Evolutionary conservation across 2,113 vertebrate species (phyloP).

Genomic region (Chascanopsetta lugubris): DNA sequence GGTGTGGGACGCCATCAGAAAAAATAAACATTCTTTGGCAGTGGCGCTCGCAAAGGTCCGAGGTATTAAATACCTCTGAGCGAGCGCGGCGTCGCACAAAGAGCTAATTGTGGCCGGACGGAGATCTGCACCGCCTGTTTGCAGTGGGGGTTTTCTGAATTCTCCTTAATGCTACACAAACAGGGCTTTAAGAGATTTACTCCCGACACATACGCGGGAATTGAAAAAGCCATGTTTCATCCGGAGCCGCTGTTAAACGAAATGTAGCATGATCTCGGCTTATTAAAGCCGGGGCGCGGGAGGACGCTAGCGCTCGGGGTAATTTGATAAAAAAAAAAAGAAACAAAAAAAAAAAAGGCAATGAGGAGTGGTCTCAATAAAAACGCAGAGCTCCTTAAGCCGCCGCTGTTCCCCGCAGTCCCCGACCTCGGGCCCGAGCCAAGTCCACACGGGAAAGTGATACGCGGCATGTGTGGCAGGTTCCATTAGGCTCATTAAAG

Average conservation of each 20-base stretch:
- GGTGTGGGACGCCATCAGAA: constrained; percentile 7
- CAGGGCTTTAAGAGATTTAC: constrained; percentile 76
- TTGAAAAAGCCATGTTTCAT: constrained; percentile 76
- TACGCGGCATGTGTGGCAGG: constrained; percentile 64
- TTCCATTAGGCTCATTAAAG: constrained; percentile 76
- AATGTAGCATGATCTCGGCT: constrained; percentile 56
- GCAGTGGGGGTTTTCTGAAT: constrained; percentile 57
- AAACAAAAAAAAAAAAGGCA: too few relatives aligned
- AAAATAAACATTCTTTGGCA: constrained; percentile 23
- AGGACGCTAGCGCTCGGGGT: constrained; percentile 46
- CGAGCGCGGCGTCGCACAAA: constrained; percentile 68
- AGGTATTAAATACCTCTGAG: constrained; percentile 65
- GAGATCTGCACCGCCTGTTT: constrained; percentile 61
- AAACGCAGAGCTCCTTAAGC: constrained; percentile 58
- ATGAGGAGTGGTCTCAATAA: constrained; percentile 44
- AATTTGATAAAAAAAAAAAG: constrained; percentile 78
- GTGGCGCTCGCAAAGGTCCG: constrained; percentile 17
- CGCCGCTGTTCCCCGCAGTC: constrained; percentile 48
- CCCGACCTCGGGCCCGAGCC: constrained; percentile 33
- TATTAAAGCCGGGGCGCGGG: constrained; percentile 27
- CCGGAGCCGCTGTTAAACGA: constrained; percentile 56
- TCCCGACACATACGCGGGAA: constrained; percentile 68
- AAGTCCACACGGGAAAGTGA: constrained; percentile 56
- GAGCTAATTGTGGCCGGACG: constrained; percentile 68
- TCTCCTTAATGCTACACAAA: constrained; percentile 78